phyloP scores from a whole-genome alignment of 2,797 vertebrate genomes.

The Poeciliopsis turneri region DNA sequence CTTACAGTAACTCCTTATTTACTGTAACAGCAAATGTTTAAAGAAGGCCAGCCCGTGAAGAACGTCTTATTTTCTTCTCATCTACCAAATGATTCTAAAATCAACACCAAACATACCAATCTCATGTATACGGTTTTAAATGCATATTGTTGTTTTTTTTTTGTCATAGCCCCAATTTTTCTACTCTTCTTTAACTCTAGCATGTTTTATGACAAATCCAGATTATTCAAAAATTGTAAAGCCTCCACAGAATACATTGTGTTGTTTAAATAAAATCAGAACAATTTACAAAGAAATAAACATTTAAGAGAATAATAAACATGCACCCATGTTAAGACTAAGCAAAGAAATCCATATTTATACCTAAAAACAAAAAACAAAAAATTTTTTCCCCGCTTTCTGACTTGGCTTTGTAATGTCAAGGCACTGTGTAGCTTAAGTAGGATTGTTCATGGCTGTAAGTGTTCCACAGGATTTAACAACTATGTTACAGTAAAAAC shows the following conservation, averaged over 20 bases:
- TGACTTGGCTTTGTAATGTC: conserved; percentile 69
- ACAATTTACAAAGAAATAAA: conserved; percentile 46
- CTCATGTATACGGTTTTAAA: conserved; percentile 2
- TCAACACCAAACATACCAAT: neutral
- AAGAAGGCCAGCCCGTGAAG: conserved; percentile 21
- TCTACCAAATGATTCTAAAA: neutral
- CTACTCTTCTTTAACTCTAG: conserved; percentile 26
- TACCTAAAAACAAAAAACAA: conserved; percentile 30
- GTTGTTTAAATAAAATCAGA: conserved; percentile 70
- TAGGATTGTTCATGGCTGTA: conserved; percentile 73
- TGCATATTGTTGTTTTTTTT: neutral
- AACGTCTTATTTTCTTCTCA: conserved; percentile 10
- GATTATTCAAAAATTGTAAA: conserved; percentile 49
- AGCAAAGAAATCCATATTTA: conserved; percentile 42
- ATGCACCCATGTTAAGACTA: conserved; percentile 60
- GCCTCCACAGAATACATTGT: conserved; percentile 48
- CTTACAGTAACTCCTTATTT: conserved; percentile 30
- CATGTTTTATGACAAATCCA: conserved; percentile 43
- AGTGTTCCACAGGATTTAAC: conserved; percentile 67
- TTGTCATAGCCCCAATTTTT: conserved; percentile 5
- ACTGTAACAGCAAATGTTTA: conserved; percentile 51
- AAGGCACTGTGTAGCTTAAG: conserved; percentile 77
- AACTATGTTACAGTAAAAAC: conserved; percentile 48
- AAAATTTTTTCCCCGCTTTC: conserved; percentile 48
- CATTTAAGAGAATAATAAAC: conserved; percentile 58